Conservation (phyloP, 2,797 vertebrate genomes). For the Mormyrus proboscirostris region DNA sequence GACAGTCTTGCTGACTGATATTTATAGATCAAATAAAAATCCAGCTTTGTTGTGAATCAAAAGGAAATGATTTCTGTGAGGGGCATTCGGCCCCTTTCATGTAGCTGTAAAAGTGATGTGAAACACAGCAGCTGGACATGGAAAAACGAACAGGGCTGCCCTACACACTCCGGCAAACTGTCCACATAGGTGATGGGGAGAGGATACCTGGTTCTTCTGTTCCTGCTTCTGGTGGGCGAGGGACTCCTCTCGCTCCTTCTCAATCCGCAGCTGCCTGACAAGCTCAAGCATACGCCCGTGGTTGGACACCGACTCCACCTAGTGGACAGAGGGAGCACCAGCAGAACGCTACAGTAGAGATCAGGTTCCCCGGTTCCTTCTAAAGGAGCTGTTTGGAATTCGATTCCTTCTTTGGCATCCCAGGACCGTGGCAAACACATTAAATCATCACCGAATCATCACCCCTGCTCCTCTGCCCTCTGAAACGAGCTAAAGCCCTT, state of each 20-base stretch:
- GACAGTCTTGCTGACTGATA: not conserved
- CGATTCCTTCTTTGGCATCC: slow-evolving; percentile 44
- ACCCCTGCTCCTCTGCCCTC: slow-evolving; percentile 33
- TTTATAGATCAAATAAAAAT: slow-evolving; percentile 19
- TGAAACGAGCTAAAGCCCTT: slow-evolving; percentile 30
- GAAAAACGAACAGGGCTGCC: not conserved
- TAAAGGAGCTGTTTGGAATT: slow-evolving; percentile 37
- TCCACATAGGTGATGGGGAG: not conserved
- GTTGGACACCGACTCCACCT: slow-evolving; percentile 97
- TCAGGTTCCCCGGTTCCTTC: slow-evolving; percentile 4
- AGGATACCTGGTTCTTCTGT: slow-evolving; percentile 89
- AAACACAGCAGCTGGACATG: not conserved
- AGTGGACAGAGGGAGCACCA: slow-evolving; percentile 51
- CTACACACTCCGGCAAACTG: not conserved
- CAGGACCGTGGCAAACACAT: slow-evolving; percentile 29
- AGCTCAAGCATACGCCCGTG: slow-evolving; percentile 91
- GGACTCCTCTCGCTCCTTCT: slow-evolving; percentile 88
- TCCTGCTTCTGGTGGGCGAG: slow-evolving; percentile 89
- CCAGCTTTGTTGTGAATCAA: slow-evolving; percentile 4
- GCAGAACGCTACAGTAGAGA: not conserved
- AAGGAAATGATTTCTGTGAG: not conserved
- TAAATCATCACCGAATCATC: slow-evolving; percentile 42
- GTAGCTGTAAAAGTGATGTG: not conserved
- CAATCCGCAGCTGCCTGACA: slow-evolving; percentile 85
- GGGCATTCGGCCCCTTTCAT: slow-evolving; percentile 6